These are phyloP conservation scores for Drosophila parabipectinata DNA, from an alignment of 1,140 invertebrate genomes.

Conservation along the genomic window DNA sequence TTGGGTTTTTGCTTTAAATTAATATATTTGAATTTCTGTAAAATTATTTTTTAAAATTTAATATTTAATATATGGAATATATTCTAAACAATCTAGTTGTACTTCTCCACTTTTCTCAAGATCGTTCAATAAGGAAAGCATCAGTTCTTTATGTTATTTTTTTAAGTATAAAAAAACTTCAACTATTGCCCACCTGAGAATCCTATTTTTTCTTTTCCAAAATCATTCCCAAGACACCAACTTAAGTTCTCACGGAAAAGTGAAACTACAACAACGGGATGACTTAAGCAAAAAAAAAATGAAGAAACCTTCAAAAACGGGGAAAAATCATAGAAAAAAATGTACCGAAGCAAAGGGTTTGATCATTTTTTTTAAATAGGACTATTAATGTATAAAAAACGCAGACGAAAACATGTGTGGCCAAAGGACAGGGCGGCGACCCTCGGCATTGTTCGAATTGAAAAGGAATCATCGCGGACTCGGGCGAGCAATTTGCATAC, in stretches of 20 bases:
- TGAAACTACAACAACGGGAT: conserved; percentile 75
- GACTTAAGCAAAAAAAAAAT: conserved; percentile 50
- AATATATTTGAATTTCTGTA: too few relatives aligned
- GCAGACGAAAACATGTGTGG: conserved; percentile 70
- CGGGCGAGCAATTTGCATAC: conserved; percentile 72
- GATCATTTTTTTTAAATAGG: conserved; percentile 75
- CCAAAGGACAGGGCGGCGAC: conserved; percentile 70
- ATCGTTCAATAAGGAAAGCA: not conserved
- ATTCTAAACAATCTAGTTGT: too few relatives aligned
- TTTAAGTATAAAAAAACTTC: not conserved
- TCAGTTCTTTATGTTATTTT: not conserved
- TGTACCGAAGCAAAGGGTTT: conserved; percentile 69
- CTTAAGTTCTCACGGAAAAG: conserved; percentile 76
- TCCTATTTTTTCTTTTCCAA: not conserved
- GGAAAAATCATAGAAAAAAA: conserved; percentile 77
- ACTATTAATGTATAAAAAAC: conserved; percentile 78
- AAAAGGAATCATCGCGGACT: conserved; percentile 74
- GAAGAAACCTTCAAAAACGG: conserved; percentile 54
- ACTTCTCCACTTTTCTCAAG: too few relatives aligned
- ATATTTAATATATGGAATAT: too few relatives aligned
- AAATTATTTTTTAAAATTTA: too few relatives aligned
- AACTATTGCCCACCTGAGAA: conserved; percentile 17
- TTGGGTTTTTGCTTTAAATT: not conserved
- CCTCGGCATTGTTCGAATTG: conserved; percentile 74
- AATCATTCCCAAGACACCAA: not conserved